Evolutionary conservation across 2,113 vertebrate species (phyloP), one percentile per base, ranked within the genome.

Genomic region (Physeter macrocephalus): DNA sequence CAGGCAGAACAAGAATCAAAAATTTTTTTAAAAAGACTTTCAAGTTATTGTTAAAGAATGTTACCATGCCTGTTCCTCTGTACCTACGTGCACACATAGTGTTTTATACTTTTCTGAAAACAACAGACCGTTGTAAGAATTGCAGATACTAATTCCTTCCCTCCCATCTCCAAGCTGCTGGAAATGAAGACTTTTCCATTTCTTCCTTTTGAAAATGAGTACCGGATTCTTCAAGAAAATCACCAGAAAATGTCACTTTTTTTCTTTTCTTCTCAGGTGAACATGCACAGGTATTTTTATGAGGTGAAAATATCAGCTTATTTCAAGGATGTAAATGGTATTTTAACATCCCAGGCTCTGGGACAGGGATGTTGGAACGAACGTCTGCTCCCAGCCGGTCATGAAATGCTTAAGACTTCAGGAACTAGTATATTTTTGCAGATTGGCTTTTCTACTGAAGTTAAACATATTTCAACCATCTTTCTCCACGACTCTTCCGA

Each of bases 301-400:
- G 97, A 98, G 98, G 98, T 98, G 98, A 98, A 98, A 98, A 98
- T 98, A 99, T 98, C 98, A 98, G 96, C 90, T 99, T 98, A 98
- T 98, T 98, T 98, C 90, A 90, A 97, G 97, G 97, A 95, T 96
- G 89, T 93, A 94, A 98, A 97, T 96, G 97, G 93, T 81, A 39
- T 97, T 98, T 94, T 95, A 98, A 97, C 97, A 98, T 96, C 96
- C 95, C 89, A 80, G 59, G 69, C 75, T 72, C 81, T 78, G 74
- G 57, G 61, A 87, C 27, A 90, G 94, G 64, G 25, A 88, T 80
- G 88, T 17, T 1, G 21, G 67, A 74, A 23, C 20, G 64, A 77
- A 23, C 20, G 57, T 83, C 87, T 25, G 62, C 34, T 97, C 93
- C 46, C 62, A 57, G 41, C 67, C 41, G 64, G 57, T 96, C 96